Evolutionary conservation across 2,113 vertebrate genomes (phyloP).

Genomic region (Microcebus jonahi): DNA sequence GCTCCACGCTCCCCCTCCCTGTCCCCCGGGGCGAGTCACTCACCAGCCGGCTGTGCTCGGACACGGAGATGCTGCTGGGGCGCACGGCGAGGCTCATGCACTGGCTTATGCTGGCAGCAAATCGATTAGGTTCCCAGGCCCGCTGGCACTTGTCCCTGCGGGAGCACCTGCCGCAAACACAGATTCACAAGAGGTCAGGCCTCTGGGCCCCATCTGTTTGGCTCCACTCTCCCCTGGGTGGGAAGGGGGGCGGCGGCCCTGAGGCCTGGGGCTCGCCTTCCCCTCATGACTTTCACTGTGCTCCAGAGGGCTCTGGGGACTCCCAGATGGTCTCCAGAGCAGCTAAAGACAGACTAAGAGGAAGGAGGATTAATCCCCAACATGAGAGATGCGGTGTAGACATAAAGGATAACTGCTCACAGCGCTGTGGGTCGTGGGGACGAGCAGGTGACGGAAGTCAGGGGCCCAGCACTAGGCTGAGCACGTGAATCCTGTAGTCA

Average conservation of each 20-base stretch:
- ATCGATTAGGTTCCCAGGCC: slow-evolving; percentile 92
- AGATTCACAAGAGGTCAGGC: not conserved
- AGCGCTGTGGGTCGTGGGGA: not conserved
- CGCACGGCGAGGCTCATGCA: slow-evolving; percentile 92
- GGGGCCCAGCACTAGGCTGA: no score
- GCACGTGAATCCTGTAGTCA: not conserved
- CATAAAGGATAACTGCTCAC: not conserved
- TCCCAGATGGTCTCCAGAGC: not conserved
- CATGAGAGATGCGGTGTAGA: not conserved
- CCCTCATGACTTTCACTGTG: not conserved
- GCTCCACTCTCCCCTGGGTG: not conserved
- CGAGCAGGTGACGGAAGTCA: rapidly evolving
- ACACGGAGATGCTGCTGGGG: slow-evolving; percentile 97
- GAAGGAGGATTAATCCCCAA: not conserved
- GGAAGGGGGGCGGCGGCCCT: not conserved
- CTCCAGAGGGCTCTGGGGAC: not conserved
- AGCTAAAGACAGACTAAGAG: not conserved
- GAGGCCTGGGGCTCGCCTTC: not conserved
- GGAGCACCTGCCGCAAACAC: slow-evolving; percentile 90
- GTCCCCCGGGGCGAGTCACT: slow-evolving; percentile 42
- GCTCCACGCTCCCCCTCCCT: not conserved
- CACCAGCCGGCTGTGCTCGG: slow-evolving; percentile 93
- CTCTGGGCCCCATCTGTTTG: not conserved
- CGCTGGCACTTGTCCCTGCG: slow-evolving; percentile 93
- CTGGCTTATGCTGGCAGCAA: slow-evolving; percentile 91